Conservation (phyloP, 2,888 invertebrate genomes). For the Tenthredo distinguenda region DNA sequence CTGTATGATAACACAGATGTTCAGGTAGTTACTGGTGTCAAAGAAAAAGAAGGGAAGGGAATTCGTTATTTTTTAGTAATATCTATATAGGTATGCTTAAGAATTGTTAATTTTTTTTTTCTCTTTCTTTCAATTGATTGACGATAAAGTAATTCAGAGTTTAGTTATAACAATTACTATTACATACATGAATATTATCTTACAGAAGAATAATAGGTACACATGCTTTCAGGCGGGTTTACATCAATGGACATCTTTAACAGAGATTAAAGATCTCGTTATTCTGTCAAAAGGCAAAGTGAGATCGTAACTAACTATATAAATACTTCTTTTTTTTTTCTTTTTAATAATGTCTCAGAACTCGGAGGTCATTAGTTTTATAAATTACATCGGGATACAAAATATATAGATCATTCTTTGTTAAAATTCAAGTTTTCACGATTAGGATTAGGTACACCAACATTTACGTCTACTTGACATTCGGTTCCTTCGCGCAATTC, state of each 20-base stretch:
- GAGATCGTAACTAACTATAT: not conserved
- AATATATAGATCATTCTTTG: conserved; percentile 13
- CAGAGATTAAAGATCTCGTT: not conserved
- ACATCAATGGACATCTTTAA: not conserved
- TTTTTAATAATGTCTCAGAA: not conserved
- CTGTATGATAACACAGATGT: not conserved
- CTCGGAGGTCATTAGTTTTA: not conserved
- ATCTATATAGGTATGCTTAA: not conserved
- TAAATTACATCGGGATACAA: not conserved
- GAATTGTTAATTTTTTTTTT: not conserved
- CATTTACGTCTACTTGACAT: conserved; percentile 9
- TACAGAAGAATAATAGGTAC: not conserved
- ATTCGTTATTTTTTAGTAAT: not conserved
- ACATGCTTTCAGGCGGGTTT: not conserved
- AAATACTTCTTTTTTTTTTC: not conserved
- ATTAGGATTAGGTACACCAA: conserved; percentile 15
- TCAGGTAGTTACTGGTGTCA: not conserved
- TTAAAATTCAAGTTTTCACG: conserved; percentile 8
- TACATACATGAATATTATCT: not conserved
- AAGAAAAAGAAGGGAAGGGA: not conserved
- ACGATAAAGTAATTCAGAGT: not conserved
- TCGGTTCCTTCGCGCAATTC: not conserved
- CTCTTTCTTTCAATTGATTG: not conserved
- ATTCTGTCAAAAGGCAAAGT: not conserved
- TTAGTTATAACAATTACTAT: not conserved